Evolutionary conservation across 2,113 vertebrate genomes (phyloP), one percentile per base, ranked within the genome.

Genomic region (Thymallus thymallus): DNA sequence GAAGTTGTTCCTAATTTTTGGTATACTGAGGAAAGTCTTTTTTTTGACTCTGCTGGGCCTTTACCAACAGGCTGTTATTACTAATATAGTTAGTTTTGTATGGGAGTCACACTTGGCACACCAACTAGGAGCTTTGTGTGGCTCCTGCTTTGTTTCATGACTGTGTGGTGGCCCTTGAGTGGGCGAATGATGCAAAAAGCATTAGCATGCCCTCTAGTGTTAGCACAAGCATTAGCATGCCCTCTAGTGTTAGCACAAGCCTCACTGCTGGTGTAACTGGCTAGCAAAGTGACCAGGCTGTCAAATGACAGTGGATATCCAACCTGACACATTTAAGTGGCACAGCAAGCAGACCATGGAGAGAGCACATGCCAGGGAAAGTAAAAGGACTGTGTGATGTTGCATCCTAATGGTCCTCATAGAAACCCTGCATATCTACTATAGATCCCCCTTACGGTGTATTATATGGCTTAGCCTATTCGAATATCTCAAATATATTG

Each of bases 141-240:
- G 6, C 56, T 60, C n/a, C n/a, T 22, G 56, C n/a, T 60, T 60
- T 23, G 56, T 23, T 16, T 60, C n/a, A 60, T 60, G 56, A 60
- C 56, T 60, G 56, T 60, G 56, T 26, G 12, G 62, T 64, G 62
- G 62, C 24, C 24, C 24, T 64, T 61, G 60, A 24, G 60, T 10
- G 60, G 22, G 22, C 9, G 62, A 64, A 64, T 26, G 24, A 64
- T 26, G 13, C n/a, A 13, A 29, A 29, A 24, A 14, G 62, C 56
- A 64, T 64, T 29, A 64, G 62, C 62, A 64, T 60, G 56, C 56
- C 56, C 56, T 60, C 56, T 60, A 30, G 24, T 64, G 62, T 64
- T 64, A 14, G 23, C 12, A 64, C 6, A 60, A 60, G n/a, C 20
- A n/a, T n/a, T n/a, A n/a, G n/a, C n/a, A 63, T 60, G 56, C 56